Base-by-base conservation (phyloP, 2,888 invertebrate species). In the Darwinula stevensoni region DNA sequence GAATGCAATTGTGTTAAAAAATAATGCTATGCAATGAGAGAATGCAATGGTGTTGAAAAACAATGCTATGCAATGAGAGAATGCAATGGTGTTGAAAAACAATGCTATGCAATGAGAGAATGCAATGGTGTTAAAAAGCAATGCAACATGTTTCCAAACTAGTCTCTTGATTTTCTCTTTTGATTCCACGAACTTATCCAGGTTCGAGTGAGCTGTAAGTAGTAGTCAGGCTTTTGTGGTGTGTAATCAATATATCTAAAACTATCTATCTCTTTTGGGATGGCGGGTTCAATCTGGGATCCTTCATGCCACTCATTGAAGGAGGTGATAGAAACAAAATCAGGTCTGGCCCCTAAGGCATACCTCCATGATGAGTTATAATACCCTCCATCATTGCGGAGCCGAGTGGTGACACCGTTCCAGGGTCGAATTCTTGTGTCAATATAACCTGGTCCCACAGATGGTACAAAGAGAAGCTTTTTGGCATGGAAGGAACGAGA, bases 301-400 rank as follows among this genome's bases (percentile, higher is more conserved):
- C 70, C 70, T 47, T 68, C 67, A 39, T 65, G 64, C 68, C 69
- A 70, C 44, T 69, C 67, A 45, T 70, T 70, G 44, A 67, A 70
- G 35, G 67, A 67, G 27, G 67, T 67, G 34, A 70, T 61, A 6
- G 62, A 62, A 12, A 71, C 50, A 32, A 62, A 55, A 33, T 54
- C 51, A 6, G 62, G 57, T 14, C 56, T 54, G 29, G 58, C 54
- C 4, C 56, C 51, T 9, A 67, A 47, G 2, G 66, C 67, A 18
- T 57, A 59, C 31, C 59, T 51, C 59, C 66, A 66, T 1, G 61
- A 60, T 1, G 58, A 57, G 35, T 60, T 62, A 42, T 66, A 70
- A 43, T 70, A 69, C 43, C 54, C 52, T 6, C 64, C 65, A 36
- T 59, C 55, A 12, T 58, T 45, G 30, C 65, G 47, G 34, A 53